Evolutionary conservation across 2,797 vertebrate genomes (phyloP), one percentile per base, ranked within the genome.

Genomic region (Bryconaethiops microstoma): DNA sequence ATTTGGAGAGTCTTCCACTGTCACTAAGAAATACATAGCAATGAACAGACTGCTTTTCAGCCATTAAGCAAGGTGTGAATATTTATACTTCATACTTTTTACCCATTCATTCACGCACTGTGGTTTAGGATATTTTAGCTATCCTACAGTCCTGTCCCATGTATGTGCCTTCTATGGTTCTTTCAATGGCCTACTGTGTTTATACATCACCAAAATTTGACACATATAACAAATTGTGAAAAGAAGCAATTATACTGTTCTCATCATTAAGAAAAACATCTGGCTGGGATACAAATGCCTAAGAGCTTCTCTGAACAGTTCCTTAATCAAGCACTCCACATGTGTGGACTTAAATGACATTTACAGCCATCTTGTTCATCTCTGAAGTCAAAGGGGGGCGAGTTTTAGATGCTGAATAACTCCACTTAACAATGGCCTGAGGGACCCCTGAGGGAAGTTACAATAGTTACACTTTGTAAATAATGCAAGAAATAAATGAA

Each of bases 261-360:
- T 65, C 19, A 21, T 78, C 72, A 82, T 80, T 55, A 77, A 70
- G 54, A 60, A 25, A 29, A 76, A 87, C 90, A 91, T 90, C 89
- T 91, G 85, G 88, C 70, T 10, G 13, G 16, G 23, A 60, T 29
- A 62, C 60, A 65, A 25, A 21, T 35, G 29, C 85, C 70, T 71
- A 50, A 73, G 60, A 64, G 86, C 76, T 40, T 84, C 72, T 82
- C 68, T n/a, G 77, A 76, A 84, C 83, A 80, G 85, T 83, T 87
- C 69, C 65, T 85, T 86, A 85, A 88, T 89, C 87, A 90, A 87
- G 71, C 50, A 14, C 76, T 71, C 78, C 87, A 85, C 82, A 86
- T 84, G 72, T 84, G 72, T 79, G 78, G 77, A 79, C 83, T 86
- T 90, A 91, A 89, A 88, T 79, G 86, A 80, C 39, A 73, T 81